phyloP scores from a whole-genome alignment of 2,888 invertebrate species.

The Plusia festucae region DNA sequence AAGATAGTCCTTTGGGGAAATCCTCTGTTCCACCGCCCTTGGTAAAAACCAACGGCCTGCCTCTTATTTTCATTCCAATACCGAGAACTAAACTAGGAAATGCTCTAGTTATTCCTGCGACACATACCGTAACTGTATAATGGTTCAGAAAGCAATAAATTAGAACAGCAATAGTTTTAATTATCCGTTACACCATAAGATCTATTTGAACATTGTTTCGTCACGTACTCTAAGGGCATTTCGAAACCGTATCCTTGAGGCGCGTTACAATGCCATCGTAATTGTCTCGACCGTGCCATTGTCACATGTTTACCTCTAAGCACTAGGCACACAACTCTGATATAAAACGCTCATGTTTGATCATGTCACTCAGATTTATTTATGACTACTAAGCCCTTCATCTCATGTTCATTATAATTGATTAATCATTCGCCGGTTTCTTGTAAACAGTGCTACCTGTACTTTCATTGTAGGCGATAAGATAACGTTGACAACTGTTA shows the following conservation, averaged over 20 bases:
- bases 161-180: background rate
- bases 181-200: conserved; percentile 2
- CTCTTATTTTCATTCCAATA: too few species aligned
- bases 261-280: conserved; percentile 54
- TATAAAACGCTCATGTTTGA: conserved; percentile 70
- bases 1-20: too few species aligned
- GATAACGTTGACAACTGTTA: conserved; percentile 65
- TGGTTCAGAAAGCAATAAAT: background rate
- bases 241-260: conserved; percentile 65
- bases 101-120: too few species aligned
- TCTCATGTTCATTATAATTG: conserved; percentile 73
- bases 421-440: conserved; percentile 72
- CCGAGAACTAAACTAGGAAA: too few species aligned
- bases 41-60: too few species aligned
- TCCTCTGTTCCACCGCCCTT: too few species aligned
- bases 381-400: conserved; percentile 72
- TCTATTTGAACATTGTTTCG: conserved; percentile 1
- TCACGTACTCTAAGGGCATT: conserved; percentile 36
- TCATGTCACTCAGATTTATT: conserved; percentile 77
- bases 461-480: conserved; percentile 74
- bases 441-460: conserved; percentile 77
- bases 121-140: too few species aligned
- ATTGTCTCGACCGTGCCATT: conserved; percentile 75
- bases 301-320: conserved; percentile 70
- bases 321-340: conserved; percentile 63